Evolutionary conservation across 2,888 invertebrate species (phyloP).

Genomic region (Ditylenchus weischeri): DNA sequence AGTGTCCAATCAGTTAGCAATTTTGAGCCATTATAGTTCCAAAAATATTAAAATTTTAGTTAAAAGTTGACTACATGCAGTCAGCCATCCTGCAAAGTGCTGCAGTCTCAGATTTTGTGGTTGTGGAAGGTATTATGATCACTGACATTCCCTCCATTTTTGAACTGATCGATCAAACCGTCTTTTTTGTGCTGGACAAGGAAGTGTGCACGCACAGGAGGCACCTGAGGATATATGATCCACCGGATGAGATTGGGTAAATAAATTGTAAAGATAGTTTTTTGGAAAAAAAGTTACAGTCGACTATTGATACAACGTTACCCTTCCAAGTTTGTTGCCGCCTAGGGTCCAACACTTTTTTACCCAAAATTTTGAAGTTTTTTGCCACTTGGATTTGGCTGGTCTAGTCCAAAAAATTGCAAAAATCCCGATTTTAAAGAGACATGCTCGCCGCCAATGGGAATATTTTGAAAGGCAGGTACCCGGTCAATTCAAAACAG

Average conservation of each 20-base stretch:
- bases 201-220: conserved; percentile 48
- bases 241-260: conserved; percentile 82
- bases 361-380: too few relatives aligned
- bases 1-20: conserved; percentile 20
- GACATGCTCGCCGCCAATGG: too few relatives aligned
- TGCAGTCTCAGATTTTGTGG: conserved; percentile 36
- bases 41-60: conserved; percentile 18
- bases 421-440: too few relatives aligned
- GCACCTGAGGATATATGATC: conserved; percentile 67
- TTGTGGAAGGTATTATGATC: conserved; percentile 55
- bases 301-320: too few relatives aligned
- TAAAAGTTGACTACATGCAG: conserved; percentile 12
- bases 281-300: too few relatives aligned
- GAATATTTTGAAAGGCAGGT: too few relatives aligned
- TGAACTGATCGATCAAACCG: conserved; percentile 36
- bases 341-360: too few relatives aligned
- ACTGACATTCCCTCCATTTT: conserved; percentile 45
- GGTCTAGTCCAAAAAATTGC: too few relatives aligned
- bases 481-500: too few relatives aligned
- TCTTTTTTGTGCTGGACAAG: conserved; percentile 51
- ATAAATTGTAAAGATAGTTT: conserved; percentile 57
- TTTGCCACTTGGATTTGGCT: too few relatives aligned
- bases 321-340: too few relatives aligned
- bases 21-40: conserved; percentile 8
- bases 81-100: conserved; percentile 6